Base-by-base conservation (phyloP, 1,140 invertebrate genomes). In the Apocrypta bakeri region DNA sequence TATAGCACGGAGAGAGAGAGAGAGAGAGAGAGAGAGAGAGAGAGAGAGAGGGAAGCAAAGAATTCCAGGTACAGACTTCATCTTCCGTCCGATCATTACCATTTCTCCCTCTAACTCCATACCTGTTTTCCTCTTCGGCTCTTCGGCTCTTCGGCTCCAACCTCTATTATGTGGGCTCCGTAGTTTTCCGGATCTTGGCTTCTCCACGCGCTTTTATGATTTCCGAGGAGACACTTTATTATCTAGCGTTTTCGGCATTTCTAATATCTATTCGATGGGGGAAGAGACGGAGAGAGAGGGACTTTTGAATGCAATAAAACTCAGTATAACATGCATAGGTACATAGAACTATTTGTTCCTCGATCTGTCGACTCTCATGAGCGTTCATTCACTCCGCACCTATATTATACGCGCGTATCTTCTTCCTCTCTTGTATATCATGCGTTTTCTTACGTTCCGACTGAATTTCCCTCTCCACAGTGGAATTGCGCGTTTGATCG, bases 41-140 rank as follows among this genome's bases (percentile, higher is more conserved):
- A 25, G 25, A 1, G 63, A 6, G 25, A 14, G 64, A 27, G 11
- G 6, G 11, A 77, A 66, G 9, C 24, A 11, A 77, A 24, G 33
- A 77, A 68, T 68, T 66, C 27, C 33, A 68, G 42, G 63, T 33
- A 66, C 24, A 61, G 27, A 75, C 73, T 75, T n/a, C 27, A 56
- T 24, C 40, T 74, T 21, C 63, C 25, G 56, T 33, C 56, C 29
- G 12, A 21, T 61, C 42, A 31, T 76, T 63, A 24, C 56, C 56
- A 24, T 63, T 27, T 17, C 24, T 27, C 42, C 21, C 24, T 42
- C n/a, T n/a, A 9, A 37, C 33, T 37, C 33, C 33, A 56, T 75
- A 37, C 56, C 69, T 72, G 31, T 72, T 72, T 72, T 72, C 24
- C 63, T 66, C 63, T 29, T 14, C 27, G 12, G 24, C 27, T 24